These are phyloP conservation scores for Trematomus bernacchii DNA, from an alignment of 2,797 vertebrate species.

Conservation along the genomic window DNA sequence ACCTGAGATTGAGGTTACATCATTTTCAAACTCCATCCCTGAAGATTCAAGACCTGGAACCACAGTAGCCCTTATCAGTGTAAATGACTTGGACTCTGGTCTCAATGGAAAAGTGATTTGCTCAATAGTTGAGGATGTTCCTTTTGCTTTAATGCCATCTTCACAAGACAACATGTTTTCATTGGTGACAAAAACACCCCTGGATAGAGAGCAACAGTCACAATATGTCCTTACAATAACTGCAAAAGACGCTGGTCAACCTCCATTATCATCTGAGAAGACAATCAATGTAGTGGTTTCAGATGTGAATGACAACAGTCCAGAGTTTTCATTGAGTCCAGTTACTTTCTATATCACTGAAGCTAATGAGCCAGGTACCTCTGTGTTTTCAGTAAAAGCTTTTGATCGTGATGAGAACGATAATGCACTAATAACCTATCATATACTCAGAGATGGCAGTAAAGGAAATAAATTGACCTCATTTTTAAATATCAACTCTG, in stretches of 20 bases:
- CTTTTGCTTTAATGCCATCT: conserved; percentile 64
- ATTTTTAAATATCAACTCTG: conserved; percentile 55
- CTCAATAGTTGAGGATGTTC: conserved; percentile 40
- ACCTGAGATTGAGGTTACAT: conserved; percentile 82
- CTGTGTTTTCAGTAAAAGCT: no score
- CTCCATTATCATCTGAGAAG: no score
- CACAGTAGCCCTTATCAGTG: conserved; percentile 71
- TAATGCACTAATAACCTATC: conserved; percentile 35
- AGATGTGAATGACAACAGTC: no score
- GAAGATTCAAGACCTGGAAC: conserved; percentile 77
- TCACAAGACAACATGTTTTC: conserved; percentile 67
- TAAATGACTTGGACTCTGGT: conserved; percentile 72
- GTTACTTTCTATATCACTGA: no score
- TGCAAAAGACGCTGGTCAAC: no score
- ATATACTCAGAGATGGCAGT: conserved; percentile 42
- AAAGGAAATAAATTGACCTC: conserved; percentile 44
- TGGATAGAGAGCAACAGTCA: no score
- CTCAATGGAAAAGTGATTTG: conserved; percentile 70
- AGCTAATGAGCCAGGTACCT: no score
- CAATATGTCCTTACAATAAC: no score
- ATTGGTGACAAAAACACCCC: conserved; percentile 42
- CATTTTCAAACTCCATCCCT: conserved; percentile 74
- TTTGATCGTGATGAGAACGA: no score
- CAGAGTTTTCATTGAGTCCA: no score
- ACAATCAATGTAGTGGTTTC: no score